Evolutionary conservation across 2,113 vertebrate genomes (phyloP).

Genomic region (Erpornis zantholeuca): DNA sequence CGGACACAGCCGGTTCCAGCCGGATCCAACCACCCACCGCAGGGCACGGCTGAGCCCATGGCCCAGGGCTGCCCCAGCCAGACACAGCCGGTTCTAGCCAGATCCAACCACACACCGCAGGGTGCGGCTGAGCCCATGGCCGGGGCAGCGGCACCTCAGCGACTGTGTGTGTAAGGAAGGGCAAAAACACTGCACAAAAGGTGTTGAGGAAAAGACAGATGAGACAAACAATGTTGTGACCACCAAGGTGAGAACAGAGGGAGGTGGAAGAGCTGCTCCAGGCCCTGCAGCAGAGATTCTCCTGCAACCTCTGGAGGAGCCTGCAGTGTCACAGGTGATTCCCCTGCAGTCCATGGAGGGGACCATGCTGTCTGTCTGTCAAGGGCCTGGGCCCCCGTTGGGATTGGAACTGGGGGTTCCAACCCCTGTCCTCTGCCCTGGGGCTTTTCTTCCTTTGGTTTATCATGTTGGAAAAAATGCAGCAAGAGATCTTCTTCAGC

Average conservation of each 20-base stretch:
- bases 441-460: too few relatives aligned
- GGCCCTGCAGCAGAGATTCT: neutral
- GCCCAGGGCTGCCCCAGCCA: too few relatives aligned
- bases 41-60: accelerated
- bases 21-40: accelerated
- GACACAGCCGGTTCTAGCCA: neutral
- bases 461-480: too few relatives aligned
- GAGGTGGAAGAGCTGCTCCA: neutral
- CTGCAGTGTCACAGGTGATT: accelerated
- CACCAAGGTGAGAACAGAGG: neutral
- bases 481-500: too few relatives aligned
- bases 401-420: too few relatives aligned
- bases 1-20: neutral
- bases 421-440: too few relatives aligned
- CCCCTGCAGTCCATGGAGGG: neutral
- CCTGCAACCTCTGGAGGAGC: neutral
- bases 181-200: neutral
- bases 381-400: too few relatives aligned
- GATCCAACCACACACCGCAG: accelerated
- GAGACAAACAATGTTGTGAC: neutral
- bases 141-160: accelerated
- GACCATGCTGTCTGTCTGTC: neutral
- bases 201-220: neutral
- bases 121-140: accelerated
- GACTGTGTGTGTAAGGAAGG: accelerated